phyloP scores from a whole-genome alignment of 2,797 vertebrate genomes.

The Semaprochilodus insignis region DNA sequence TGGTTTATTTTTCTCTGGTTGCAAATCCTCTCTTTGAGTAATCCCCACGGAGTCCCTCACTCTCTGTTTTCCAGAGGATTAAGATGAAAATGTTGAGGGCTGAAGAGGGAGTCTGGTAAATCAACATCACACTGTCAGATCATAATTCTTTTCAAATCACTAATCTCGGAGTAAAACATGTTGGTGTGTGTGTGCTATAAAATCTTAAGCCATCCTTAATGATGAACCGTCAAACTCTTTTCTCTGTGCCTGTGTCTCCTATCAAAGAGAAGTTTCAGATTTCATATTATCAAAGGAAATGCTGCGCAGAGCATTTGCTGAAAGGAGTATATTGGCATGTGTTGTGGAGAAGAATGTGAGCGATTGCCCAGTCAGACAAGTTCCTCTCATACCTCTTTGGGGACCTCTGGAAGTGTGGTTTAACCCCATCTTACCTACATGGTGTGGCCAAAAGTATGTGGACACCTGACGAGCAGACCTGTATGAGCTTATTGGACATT shows the following conservation, averaged over 20 bases:
- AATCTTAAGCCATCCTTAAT: not conserved
- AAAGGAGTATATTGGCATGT: conserved; percentile 1
- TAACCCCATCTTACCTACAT: not conserved
- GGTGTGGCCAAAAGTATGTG: no score
- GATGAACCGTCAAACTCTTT: not conserved
- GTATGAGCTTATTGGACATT: no score
- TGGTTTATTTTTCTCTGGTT: not conserved
- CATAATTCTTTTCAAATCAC: not conserved
- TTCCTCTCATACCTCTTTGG: not conserved
- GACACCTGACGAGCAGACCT: no score
- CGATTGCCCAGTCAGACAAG: conserved; percentile 6
- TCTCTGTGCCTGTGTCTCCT: not conserved
- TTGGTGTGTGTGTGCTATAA: not conserved
- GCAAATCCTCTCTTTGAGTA: conserved; percentile 66
- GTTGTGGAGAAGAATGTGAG: conserved; percentile 16
- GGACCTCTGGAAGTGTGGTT: conserved; percentile 5
- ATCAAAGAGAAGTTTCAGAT: not conserved
- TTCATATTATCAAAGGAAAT: not conserved
- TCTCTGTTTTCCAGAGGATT: not conserved
- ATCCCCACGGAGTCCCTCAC: conserved; percentile 52
- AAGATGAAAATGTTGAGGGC: conserved; percentile 9
- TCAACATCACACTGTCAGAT: not conserved
- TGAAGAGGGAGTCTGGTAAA: not conserved
- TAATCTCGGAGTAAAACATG: not conserved
- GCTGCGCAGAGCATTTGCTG: not conserved